Conservation (phyloP, 2,113 vertebrate genomes). For the Phoenicopterus ruber region DNA sequence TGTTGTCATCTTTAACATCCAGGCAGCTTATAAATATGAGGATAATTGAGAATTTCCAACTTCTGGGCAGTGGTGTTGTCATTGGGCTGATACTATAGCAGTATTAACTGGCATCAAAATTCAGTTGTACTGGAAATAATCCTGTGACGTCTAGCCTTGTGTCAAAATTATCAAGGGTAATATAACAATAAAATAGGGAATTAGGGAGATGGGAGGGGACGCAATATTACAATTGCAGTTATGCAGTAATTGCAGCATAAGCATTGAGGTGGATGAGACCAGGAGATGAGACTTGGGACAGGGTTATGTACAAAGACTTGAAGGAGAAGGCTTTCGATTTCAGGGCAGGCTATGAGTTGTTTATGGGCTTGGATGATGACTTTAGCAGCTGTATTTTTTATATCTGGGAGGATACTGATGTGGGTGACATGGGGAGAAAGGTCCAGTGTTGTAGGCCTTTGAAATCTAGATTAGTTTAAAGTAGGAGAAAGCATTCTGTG, state of each 20-base stretch:
- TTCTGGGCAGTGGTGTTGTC: background rate
- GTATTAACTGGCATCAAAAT: background rate
- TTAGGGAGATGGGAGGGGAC: background rate
- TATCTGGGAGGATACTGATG: background rate
- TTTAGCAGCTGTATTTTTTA: background rate
- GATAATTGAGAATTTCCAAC: background rate
- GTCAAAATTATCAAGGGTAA: background rate
- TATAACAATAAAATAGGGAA: background rate
- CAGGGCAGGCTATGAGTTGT: background rate
- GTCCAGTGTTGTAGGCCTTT: background rate
- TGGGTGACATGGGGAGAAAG: background rate
- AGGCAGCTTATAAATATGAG: background rate
- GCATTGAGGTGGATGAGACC: background rate
- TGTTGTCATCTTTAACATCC: background rate
- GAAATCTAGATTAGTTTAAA: background rate
- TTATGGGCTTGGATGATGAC: background rate
- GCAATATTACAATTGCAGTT: background rate
- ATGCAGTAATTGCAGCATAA: background rate
- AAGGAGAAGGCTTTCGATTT: background rate
- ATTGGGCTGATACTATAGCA: background rate
- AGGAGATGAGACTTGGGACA: background rate
- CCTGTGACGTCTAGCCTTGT: background rate
- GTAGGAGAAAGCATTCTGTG: background rate
- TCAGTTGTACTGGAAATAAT: background rate
- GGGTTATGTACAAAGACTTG: background rate